phyloP scores from a whole-genome alignment of 2,888 invertebrate genomes.

The Druceiella hillmani region DNA sequence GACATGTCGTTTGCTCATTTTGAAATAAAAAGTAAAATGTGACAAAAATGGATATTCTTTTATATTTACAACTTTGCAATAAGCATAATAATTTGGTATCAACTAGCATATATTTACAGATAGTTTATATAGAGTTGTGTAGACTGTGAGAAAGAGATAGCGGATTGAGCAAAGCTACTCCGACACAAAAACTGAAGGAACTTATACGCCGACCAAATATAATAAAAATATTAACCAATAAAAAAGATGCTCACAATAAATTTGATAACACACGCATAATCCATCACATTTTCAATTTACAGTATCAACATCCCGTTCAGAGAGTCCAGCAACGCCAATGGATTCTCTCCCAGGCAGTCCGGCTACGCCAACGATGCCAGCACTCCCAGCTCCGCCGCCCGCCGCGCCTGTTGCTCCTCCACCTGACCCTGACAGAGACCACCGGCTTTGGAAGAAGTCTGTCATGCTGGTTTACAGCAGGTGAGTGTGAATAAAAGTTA shows the following conservation, averaged over 20 bases:
- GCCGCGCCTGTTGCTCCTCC: constrained; percentile 31
- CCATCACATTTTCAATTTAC: constrained; percentile 15
- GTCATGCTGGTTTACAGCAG: constrained; percentile 75
- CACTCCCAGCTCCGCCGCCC: constrained; percentile 33
- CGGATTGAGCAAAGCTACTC: too few species aligned
- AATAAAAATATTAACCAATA: too few species aligned
- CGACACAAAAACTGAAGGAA: too few species aligned
- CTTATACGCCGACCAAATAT: too few species aligned
- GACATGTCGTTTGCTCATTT: too few species aligned
- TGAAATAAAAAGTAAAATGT: too few species aligned
- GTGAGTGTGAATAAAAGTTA: constrained; percentile 22
- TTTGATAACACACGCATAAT: not conserved
- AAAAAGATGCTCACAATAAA: not conserved
- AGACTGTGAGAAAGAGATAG: too few species aligned
- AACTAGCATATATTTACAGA: not conserved
- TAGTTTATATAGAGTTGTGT: not conserved
- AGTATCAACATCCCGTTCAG: constrained; percentile 31
- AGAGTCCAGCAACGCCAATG: constrained; percentile 46
- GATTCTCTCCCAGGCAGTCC: constrained; percentile 62
- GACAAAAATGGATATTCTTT: too few species aligned
- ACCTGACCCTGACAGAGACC: constrained; percentile 71
- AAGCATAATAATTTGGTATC: too few species aligned
- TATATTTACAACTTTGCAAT: too few species aligned
- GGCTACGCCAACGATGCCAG: constrained; percentile 33
- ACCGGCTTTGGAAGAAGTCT: constrained; percentile 83